Base-by-base conservation (phyloP, 2,113 vertebrate genomes). In the Protomyctophum bolini region DNA sequence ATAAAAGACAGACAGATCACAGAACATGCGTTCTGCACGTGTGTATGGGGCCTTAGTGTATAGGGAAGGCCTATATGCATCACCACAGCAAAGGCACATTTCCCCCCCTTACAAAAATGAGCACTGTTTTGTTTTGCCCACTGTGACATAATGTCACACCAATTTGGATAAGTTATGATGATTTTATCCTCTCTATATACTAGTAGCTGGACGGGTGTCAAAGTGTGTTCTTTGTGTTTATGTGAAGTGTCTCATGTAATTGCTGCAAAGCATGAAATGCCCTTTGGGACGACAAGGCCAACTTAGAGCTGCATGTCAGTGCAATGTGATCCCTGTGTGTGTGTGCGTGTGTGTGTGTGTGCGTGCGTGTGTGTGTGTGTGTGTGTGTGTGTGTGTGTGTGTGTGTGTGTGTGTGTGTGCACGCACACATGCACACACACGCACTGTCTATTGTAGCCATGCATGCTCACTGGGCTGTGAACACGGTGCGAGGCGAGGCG, bases 391-490 rank as follows among this genome's bases (percentile, higher is more conserved):
- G 64, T 65, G 28, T 28, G 49, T 14, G 60, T 51, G 47, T 56
- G 41, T n/a, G 45, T 70, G 52, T 28, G 69, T 65, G 65, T 60
- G 58, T 57, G 45, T 49, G 68, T 65, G 55, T 71, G 12, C 51
- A 54, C 51, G 12, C 51, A 54, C 51, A 54, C 51, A 54, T 10
- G 12, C 51, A 54, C 51, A 54, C 51, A 54, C 51, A 54, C 51
- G 50, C 21, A 49, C 11, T 28, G 63, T 65, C 63, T 12, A 29
- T 28, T 48, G 15, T 28, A 58, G 28, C 78, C 64, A 28, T 68
- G 76, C 52, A 28, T 68, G 76, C 52, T 77, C 76, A 70, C 59
- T 74, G 70, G 63, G 54, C 74, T 66, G 75, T n/a, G 60, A 86
- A 81, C 72, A 66, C 74, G 76, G 21, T 21, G 21, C 21, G 21